These are phyloP conservation scores for Drosophila acutilabella DNA, from an alignment of 2,888 invertebrate species.

Conservation along the genomic window DNA sequence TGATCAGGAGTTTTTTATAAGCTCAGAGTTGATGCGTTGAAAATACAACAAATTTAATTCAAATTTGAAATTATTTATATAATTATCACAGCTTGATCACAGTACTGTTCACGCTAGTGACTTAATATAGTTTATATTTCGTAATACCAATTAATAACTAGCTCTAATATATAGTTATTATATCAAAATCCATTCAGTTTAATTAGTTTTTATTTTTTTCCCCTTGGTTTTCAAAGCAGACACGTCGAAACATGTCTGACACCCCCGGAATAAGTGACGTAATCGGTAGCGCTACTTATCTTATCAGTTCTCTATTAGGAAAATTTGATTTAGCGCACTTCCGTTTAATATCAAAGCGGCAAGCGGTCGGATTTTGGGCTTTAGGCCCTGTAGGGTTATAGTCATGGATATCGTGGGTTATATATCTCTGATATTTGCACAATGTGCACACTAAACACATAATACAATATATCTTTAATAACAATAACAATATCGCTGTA, in stretches of 20 bases:
- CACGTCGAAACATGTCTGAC: neutral
- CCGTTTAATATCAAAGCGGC: conserved; percentile 33
- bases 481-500: neutral
- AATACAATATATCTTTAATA: neutral
- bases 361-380: neutral
- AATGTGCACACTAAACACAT: conserved; percentile 17
- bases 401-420: neutral
- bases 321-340: conserved; percentile 70
- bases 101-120: too few relatives aligned
- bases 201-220: too few relatives aligned
- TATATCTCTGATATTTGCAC: conserved; percentile 42
- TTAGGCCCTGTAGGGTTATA: neutral
- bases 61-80: too few relatives aligned
- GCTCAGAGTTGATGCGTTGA: too few relatives aligned
- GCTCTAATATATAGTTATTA: too few relatives aligned
- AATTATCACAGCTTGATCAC: too few relatives aligned
- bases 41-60: too few relatives aligned
- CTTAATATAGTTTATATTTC: too few relatives aligned
- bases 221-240: neutral
- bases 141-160: too few relatives aligned
- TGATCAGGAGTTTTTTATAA: too few relatives aligned
- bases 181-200: too few relatives aligned
- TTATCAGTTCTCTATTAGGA: conserved; percentile 59
- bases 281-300: conserved; percentile 53
- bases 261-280: conserved; percentile 6